Percentiles rank a stretch among this genome's conserved stretches.
These are phyloP conservation scores for Lamprologus tigripictilis DNA, from an alignment of 2,113 vertebrate species.

Conservation along the genomic window DNA sequence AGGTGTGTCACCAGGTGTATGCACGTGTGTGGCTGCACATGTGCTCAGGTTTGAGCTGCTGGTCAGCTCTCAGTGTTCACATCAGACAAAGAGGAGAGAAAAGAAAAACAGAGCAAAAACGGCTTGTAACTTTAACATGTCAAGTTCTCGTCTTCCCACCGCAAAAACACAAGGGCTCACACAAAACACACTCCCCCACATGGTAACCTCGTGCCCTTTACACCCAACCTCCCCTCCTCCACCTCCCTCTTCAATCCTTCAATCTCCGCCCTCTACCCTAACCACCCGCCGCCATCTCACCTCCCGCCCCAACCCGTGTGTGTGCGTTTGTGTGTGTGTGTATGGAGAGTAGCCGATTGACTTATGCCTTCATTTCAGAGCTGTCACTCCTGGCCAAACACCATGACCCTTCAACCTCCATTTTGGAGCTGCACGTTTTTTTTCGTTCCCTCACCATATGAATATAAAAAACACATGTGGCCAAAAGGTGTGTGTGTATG, in stretches of 20 bases:
- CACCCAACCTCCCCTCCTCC: conserved; percentile 12
- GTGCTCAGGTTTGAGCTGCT: background rate
- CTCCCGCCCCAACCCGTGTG: background rate
- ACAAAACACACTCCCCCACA: conserved; percentile 11
- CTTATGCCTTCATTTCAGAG: conserved; percentile 74
- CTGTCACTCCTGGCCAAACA: conserved; percentile 71
- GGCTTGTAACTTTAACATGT: background rate
- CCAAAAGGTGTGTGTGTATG: conserved; percentile 23
- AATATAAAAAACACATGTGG: conserved; percentile 71
- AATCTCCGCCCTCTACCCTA: background rate
- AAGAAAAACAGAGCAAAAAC: background rate
- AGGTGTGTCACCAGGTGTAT: background rate
- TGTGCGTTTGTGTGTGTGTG: conserved; percentile 2
- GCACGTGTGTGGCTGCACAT: background rate
- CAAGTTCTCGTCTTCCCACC: background rate
- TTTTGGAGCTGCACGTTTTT: conserved; percentile 47
- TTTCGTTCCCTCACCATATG: conserved; percentile 19
- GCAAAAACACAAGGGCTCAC: background rate
- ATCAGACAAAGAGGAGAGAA: background rate
- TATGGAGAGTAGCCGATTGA: conserved; percentile 58
- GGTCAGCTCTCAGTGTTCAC: background rate
- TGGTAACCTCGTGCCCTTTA: conserved; percentile 42
- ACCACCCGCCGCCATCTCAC: background rate
- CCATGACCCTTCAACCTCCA: conserved; percentile 65
- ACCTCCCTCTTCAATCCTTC: conserved; percentile 12